Evolutionary conservation across 2,888 invertebrate species (phyloP), one percentile per base, ranked within the genome.

Genomic region (Torymus texanus): DNA sequence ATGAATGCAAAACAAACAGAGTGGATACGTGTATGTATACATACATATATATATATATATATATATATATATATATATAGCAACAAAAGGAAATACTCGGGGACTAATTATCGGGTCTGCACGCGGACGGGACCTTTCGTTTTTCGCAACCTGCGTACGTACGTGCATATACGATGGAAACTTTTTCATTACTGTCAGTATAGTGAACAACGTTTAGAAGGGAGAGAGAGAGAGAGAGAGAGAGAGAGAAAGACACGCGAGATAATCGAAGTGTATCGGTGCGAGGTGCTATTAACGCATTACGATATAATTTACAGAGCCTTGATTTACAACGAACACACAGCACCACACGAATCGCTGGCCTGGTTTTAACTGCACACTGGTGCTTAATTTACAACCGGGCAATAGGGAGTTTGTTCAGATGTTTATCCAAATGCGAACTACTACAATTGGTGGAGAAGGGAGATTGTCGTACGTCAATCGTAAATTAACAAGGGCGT

Each of bases 221-320:
- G 55, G 55, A 3, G 73, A 53, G 2, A 18, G n/a, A n/a, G 18
- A 10, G n/a, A n/a, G n/a, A n/a, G n/a, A n/a, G n/a, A 59, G 66
- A 29, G 55, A 3, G 73, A 53, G 2, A 18, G n/a, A n/a, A 14
- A 10, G 29, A 24, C 68, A 12, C 13, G 16, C 18, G 61, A 71
- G 14, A 18, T 56, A 51, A 68, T 58, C 51, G 16, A 65, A 66
- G 75, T 41, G 41, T 75, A 63, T 59, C 21, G 55, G 14, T 41
- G 68, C 55, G 68, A 55, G 50, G 61, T 41, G 51, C 65, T 53
- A 71, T 65, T 71, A 65, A 65, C 56, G 65, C 53, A 77, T 77
- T 71, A 65, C 63, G 58, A n/a, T 77, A n/a, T 77, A 51, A 77
- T 77, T 77, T 77, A 77, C 65, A 29, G 59, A n/a, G 51, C 63